phyloP scores from a whole-genome alignment of 2,797 vertebrate genomes.

The Anabacerthia variegaticeps region DNA sequence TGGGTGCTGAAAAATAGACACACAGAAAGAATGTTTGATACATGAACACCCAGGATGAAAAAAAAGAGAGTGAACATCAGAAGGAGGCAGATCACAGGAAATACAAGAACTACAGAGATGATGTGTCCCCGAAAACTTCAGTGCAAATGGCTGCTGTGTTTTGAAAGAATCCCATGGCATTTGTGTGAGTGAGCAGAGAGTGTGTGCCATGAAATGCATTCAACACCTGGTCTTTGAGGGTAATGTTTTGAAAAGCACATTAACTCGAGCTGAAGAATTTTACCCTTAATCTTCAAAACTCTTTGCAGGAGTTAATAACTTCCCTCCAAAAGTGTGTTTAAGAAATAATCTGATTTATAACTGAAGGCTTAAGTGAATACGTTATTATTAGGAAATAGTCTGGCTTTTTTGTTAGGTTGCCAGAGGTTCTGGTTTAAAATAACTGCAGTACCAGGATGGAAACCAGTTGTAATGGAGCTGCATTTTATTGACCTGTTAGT shows the following conservation, averaged over 20 bases:
- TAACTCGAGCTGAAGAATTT: conserved; percentile 10
- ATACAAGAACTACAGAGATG: neutral
- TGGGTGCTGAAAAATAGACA: neutral
- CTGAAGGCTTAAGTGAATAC: neutral
- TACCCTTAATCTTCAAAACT: neutral
- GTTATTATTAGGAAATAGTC: neutral
- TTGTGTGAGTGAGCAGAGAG: neutral
- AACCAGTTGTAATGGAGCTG: neutral
- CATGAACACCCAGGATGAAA: neutral
- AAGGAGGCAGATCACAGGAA: neutral
- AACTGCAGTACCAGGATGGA: neutral
- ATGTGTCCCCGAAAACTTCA: neutral
- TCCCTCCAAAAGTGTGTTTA: neutral
- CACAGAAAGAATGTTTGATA: neutral
- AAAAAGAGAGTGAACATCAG: neutral
- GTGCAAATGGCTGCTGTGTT: neutral
- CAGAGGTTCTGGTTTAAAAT: neutral
- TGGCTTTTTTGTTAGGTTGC: neutral
- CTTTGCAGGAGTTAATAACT: neutral
- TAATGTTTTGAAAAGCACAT: neutral
- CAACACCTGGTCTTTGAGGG: neutral
- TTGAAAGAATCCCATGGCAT: neutral
- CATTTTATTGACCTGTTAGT: neutral
- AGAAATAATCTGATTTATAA: neutral
- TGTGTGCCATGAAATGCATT: neutral